Percentiles rank a stretch among this genome's conserved stretches.
Evolutionary conservation across 1,140 invertebrate species (phyloP).

Genomic region (Dreissena rostriformis): DNA sequence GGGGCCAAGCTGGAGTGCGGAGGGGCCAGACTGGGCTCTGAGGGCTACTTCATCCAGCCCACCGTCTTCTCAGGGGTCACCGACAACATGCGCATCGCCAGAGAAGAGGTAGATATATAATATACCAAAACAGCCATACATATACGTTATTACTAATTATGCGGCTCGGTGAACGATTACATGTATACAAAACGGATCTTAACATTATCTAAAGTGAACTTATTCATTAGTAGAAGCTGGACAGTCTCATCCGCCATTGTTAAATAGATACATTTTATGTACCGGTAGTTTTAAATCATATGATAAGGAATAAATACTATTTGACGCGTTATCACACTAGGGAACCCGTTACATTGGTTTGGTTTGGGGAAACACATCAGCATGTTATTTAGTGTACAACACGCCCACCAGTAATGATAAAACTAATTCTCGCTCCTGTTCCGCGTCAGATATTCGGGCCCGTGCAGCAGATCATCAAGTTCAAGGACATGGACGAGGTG

Average conservation of each 20-base stretch:
- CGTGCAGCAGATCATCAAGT: slow-evolving; percentile 93
- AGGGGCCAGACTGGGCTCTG: slow-evolving; percentile 86
- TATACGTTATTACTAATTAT: not conserved
- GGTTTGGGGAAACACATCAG: too few species aligned
- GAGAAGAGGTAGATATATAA: slow-evolving; percentile 86
- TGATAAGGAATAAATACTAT: too few species aligned
- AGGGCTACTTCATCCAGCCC: slow-evolving; percentile 96
- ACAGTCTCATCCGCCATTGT: not conserved
- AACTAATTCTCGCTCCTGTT: not conserved
- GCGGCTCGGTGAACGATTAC: not conserved
- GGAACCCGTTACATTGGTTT: too few species aligned
- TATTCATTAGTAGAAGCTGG: not conserved
- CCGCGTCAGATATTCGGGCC: slow-evolving; percentile 92
- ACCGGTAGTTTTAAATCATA: too few species aligned
- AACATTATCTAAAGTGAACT: not conserved
- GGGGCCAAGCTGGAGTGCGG: slow-evolving; percentile 94
- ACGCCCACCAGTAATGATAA: too few species aligned
- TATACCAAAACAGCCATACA: too few species aligned
- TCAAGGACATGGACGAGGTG: slow-evolving; percentile 92
- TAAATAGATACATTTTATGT: too few species aligned
- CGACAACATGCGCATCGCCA: slow-evolving; percentile 96
- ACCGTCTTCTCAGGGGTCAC: slow-evolving; percentile 96
- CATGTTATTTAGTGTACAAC: too few species aligned
- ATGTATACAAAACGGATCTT: not conserved
- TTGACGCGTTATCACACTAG: too few species aligned